These are phyloP conservation scores for Avahi laniger DNA, from an alignment of 2,797 vertebrate species.

Conservation along the genomic window DNA sequence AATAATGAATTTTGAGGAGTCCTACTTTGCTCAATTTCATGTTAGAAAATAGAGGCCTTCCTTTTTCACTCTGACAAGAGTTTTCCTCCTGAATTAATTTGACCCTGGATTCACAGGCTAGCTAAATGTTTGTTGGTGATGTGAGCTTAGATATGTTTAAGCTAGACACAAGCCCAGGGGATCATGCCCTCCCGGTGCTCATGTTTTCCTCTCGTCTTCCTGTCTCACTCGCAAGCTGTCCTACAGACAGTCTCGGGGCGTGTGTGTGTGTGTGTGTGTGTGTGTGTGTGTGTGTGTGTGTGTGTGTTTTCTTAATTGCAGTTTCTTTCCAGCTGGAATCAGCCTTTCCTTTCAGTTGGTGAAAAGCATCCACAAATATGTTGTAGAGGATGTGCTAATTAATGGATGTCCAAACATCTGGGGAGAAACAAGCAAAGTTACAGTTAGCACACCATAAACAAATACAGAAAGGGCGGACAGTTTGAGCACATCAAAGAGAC, in stretches of 20 bases:
- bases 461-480: slow-evolving; percentile 51
- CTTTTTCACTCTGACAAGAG: background rate
- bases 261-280: background rate
- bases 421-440: slow-evolving; percentile 33
- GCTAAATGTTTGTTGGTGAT: slow-evolving; percentile 3
- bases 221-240: background rate
- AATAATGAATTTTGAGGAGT: background rate
- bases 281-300: background rate
- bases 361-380: background rate
- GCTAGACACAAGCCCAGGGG: too few relatives aligned
- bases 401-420: slow-evolving; percentile 66
- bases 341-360: slow-evolving; percentile 63
- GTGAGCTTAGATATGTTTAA: background rate
- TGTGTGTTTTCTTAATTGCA: slow-evolving; percentile 1
- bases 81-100: background rate
- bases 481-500: slow-evolving; percentile 27
- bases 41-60: background rate
- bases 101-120: background rate
- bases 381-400: slow-evolving; percentile 65
- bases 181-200: background rate
- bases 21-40: background rate
- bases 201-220: background rate
- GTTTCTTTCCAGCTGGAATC: slow-evolving; percentile 57
- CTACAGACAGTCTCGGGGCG: background rate
- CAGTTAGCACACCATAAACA: slow-evolving; percentile 55